Percentiles rank a stretch among this genome's conserved stretches.
Evolutionary conservation across 2,797 vertebrate genomes (phyloP).

Genomic region (Rhinophrynus dorsalis): DNA sequence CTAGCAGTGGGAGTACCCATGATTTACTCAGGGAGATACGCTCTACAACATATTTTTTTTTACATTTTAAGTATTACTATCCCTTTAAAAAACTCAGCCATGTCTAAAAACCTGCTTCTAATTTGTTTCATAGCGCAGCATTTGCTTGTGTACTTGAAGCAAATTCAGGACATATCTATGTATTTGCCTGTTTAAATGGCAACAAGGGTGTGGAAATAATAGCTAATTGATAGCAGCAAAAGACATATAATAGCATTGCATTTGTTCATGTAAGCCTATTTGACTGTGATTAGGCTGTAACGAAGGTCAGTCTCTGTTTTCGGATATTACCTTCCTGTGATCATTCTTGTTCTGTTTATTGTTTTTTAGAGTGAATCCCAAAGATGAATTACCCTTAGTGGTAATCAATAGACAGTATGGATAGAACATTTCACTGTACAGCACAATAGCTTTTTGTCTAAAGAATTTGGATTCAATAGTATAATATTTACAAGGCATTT

Average conservation of each 20-base stretch:
- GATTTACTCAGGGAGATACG: too few relatives aligned
- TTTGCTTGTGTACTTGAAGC: too few relatives aligned
- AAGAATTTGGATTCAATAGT: neutral
- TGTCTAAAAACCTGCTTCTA: too few relatives aligned
- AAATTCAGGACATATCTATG: too few relatives aligned
- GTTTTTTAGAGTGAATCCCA: neutral
- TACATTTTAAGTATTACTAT: too few relatives aligned
- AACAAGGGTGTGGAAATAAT: too few relatives aligned
- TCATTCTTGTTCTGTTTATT: neutral
- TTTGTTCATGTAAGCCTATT: neutral
- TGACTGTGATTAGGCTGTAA: neutral
- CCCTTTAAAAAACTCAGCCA: too few relatives aligned
- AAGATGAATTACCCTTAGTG: constrained; percentile 7
- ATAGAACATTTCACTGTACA: neutral
- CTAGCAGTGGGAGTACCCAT: too few relatives aligned
- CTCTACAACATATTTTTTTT: too few relatives aligned
- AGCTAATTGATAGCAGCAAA: neutral
- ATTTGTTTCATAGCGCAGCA: too few relatives aligned
- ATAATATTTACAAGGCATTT: too few relatives aligned
- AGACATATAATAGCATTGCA: neutral
- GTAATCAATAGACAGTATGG: constrained; percentile 10
- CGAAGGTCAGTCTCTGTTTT: neutral
- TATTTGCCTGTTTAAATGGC: too few relatives aligned
- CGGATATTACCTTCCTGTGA: neutral
- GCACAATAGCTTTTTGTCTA: neutral